phyloP scores from a whole-genome alignment of 2,888 invertebrate genomes.

The Neocrepidodera transversa region DNA sequence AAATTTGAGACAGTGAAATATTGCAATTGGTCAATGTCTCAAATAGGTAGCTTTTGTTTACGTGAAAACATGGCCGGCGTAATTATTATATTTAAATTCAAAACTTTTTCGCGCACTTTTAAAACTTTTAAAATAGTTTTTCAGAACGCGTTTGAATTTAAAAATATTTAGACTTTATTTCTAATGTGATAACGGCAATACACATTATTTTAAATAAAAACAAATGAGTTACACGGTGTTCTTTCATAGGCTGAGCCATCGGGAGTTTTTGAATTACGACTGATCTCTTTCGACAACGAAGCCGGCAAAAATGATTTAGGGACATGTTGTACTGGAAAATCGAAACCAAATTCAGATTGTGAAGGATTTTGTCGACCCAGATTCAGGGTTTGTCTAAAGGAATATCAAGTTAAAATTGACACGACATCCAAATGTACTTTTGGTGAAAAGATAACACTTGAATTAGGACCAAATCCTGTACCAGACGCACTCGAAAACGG shows the following conservation, averaged over 20 bases:
- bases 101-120: conserved; percentile 14
- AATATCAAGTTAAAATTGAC: conserved; percentile 94
- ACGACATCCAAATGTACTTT: conserved; percentile 91
- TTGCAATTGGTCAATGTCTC: conserved; percentile 56
- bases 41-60: too few species aligned
- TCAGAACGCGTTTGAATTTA: not conserved
- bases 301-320: conserved; percentile 89
- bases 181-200: conserved; percentile 11
- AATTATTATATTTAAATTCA: too few species aligned
- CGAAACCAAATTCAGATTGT: conserved; percentile 64
- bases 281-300: conserved; percentile 92
- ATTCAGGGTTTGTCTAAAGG: conserved; percentile 95
- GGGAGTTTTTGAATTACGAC: conserved; percentile 93
- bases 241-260: conserved; percentile 78
- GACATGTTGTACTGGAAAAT: conserved; percentile 85
- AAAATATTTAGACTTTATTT: conserved; percentile 4
- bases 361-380: conserved; percentile 86
- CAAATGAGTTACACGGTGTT: conserved; percentile 34
- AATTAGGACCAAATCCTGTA: conserved; percentile 82
- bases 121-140: not conserved
- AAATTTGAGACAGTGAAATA: conserved; percentile 54
- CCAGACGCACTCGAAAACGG: conserved; percentile 69
- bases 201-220: conserved; percentile 25
- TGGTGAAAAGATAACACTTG: conserved; percentile 89
- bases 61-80: too few species aligned